Evolutionary conservation across 64 coral and sea anemone genomes (phyloP).

Genomic region (Montipora sp.): DNA sequence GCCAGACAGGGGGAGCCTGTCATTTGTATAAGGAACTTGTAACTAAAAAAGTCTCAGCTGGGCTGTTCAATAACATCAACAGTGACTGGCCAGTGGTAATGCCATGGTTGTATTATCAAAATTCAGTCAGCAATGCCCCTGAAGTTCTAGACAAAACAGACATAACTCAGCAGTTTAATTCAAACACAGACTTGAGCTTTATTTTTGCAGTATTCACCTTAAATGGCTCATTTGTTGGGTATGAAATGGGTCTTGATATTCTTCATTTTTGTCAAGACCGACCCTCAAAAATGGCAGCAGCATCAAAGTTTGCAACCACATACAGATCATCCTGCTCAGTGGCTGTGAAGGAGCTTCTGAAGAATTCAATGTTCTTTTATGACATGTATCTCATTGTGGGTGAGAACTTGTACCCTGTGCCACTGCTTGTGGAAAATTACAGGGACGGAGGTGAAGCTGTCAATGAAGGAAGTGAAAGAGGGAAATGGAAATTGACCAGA

Average conservation of each 20-base stretch:
- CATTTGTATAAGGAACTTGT: conserved; percentile 57
- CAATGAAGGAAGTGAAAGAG: conserved; percentile 68
- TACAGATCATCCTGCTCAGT: conserved; percentile 79
- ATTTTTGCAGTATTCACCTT: conserved; percentile 69
- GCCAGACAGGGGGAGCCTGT: conserved; percentile 51
- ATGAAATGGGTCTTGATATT: conserved; percentile 47
- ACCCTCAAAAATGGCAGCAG: conserved; percentile 79
- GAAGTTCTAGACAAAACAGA: conserved; percentile 72
- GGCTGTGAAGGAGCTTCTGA: conserved; percentile 62
- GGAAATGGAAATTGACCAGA: conserved; percentile 77
- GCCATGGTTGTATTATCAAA: conserved; percentile 93
- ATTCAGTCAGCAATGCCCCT: conserved; percentile 31
- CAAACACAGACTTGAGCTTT: conserved; percentile 57
- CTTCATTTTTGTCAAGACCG: conserved; percentile 87
- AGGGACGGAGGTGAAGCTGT: conserved; percentile 41
- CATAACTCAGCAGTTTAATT: conserved; percentile 71
- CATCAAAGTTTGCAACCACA: conserved; percentile 94
- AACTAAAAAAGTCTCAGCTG: not conserved
- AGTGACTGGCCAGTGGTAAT: conserved; percentile 81
- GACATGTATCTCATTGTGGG: conserved; percentile 77
- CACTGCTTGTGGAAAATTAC: conserved; percentile 89
- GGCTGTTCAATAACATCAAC: conserved; percentile 25
- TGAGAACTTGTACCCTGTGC: conserved; percentile 74
- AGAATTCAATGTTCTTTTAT: conserved; percentile 75
- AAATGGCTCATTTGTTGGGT: conserved; percentile 88